Evolutionary conservation across 2,113 vertebrate genomes (phyloP).

Genomic region (Gobiocypris rarus): DNA sequence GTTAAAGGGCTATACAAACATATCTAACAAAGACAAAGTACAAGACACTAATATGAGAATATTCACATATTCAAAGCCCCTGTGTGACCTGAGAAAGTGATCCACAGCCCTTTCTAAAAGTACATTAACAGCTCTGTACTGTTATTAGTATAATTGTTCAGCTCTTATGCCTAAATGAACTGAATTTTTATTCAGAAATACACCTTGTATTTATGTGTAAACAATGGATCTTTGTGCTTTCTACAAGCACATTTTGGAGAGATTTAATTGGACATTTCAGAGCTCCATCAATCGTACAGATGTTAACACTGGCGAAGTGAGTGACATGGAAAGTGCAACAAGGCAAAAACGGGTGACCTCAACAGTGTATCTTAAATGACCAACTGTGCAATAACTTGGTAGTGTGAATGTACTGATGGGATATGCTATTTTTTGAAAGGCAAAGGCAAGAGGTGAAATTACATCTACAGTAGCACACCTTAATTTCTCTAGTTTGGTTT

Average conservation of each 20-base stretch:
- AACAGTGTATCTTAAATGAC: background rate
- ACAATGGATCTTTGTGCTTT: background rate
- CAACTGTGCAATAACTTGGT: background rate
- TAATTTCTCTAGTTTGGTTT: background rate
- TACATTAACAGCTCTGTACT: background rate
- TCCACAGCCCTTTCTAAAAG: background rate
- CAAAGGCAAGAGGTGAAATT: background rate
- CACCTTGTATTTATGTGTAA: background rate
- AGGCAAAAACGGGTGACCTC: background rate
- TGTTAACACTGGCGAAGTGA: background rate
- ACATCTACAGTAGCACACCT: background rate
- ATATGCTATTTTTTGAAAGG: background rate
- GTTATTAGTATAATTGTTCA: background rate
- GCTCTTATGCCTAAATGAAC: background rate
- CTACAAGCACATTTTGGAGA: background rate
- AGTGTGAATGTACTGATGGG: background rate
- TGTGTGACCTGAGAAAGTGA: slow-evolving; percentile 21
- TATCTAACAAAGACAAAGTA: slow-evolving; percentile 32
- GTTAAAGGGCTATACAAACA: slow-evolving; percentile 33
- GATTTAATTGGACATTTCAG: background rate
- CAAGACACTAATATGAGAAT: background rate
- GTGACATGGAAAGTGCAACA: background rate
- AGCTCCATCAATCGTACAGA: background rate
- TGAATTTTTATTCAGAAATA: background rate
- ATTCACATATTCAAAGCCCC: slow-evolving; percentile 1